Base-by-base conservation (phyloP, 2,797 vertebrate genomes). In the Cuniculus paca region DNA sequence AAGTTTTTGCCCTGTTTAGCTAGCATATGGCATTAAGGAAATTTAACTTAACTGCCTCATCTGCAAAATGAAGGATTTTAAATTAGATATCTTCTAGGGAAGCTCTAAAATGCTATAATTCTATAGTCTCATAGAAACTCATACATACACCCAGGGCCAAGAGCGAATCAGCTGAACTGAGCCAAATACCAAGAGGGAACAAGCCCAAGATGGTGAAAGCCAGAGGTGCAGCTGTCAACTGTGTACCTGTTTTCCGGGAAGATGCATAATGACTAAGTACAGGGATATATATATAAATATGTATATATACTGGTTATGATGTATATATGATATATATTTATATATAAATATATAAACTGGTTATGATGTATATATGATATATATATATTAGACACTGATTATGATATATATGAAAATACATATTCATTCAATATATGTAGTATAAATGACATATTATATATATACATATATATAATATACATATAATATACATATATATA, bases 71-170 rank as follows among this genome's bases (percentile, higher is more conserved):
- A 45, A 74, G 24, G 26, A 75, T 75, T 31, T 75, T 28, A 74
- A 61, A 95, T 75, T 56, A 74, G 26, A 60, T 58, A 68, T 63
- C 61, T 6, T 88, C 56, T 94, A 90, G 77, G 78, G 28, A 48
- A 87, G 24, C 31, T 96, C 68, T 65, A 89, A 89, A 86, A 68
- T n/a, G 60, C 36, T 61, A 0, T 79, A 50, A 74, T 94, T 54
- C 26, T 74, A 17, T n/a, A 5, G 50, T n/a, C 34, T 79, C 24
- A 24, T 36, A 54, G 34, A 92, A 95, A 87, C 31, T 79, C 20
- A 48, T 31, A 65, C n/a, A 82, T 36, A 78, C 72, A 70, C n/a
- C 75, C 19, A 65, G n/a, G 83, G 9, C 60, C 79, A 95, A 85
- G 39, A 48, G 31, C 9, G 45, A 72, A 91, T 39, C n/a, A 80